Evolutionary conservation across 2,888 invertebrate genomes (phyloP), one percentile per base, ranked within the genome.

Genomic region (Drosophila merina): DNA sequence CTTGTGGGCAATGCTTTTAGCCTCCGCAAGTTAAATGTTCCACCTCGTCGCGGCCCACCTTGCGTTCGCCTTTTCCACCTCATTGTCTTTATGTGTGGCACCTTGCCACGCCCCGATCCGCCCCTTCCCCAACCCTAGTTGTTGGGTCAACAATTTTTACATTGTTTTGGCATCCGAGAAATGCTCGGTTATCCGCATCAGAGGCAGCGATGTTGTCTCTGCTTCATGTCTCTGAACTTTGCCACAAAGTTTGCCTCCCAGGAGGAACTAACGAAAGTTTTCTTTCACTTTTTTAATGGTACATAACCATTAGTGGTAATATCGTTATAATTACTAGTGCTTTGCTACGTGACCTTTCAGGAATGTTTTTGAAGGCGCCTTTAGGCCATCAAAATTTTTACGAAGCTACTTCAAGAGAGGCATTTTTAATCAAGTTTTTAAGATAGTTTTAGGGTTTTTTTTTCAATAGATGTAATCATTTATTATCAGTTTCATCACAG

Each of bases 91-190:
- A 51, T 68, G 62, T 49, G 63, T 38, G 52, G 26, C 56, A 26
- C 40, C 36, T 9, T 28, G 25, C 36, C 62, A 36, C 31, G 14
- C 33, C 40, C 52, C 36, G 6, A 12, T 4, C 26, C 7, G n/a
- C 48, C 60, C 66, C 63, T 20, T 20, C 20, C 20, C 20, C 20
- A 20, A 20, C 20, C 20, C 20, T 20, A 20, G 58, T 10, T 64
- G 70, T 71, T 77, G 36, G 86, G 86, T 83, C 80, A 83, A 88
- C 77, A 77, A 64, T 86, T 86, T 75, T 55, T 68, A 63, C 80
- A 70, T 73, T 79, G 73, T 69, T 72, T 76, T 68, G 62, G 64
- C 69, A 76, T 72, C 54, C 58, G 64, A 71, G 74, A 54, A 63
- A 64, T 62, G 86, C 75, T 79, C 82, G 76, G 64, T 74, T 57